phyloP scores from a whole-genome alignment of 2,888 invertebrate genomes.

The Venustoraphidia nigricollis region DNA sequence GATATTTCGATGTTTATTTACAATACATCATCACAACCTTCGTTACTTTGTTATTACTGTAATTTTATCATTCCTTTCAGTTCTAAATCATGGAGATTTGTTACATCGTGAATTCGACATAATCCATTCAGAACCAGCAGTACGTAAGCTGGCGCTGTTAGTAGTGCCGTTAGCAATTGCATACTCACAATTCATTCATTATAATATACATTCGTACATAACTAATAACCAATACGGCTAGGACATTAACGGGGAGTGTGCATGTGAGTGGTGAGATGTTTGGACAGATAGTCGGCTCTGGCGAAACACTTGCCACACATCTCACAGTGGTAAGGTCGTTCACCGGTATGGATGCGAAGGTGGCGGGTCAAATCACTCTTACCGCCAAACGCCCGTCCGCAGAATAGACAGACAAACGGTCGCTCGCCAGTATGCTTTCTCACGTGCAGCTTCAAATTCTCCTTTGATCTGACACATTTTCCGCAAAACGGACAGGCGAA shows the following conservation, averaged over 20 bases:
- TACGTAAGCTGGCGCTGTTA: too few species aligned
- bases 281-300: conserved; percentile 77
- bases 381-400: conserved; percentile 76
- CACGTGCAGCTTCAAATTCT: conserved; percentile 75
- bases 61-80: too few species aligned
- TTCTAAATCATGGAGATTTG: too few species aligned
- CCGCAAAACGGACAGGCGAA: conserved; percentile 83
- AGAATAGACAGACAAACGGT: conserved; percentile 82
- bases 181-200: too few species aligned
- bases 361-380: conserved; percentile 79
- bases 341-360: conserved; percentile 76
- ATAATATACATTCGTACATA: too few species aligned
- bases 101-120: too few species aligned
- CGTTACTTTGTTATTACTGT: too few species aligned
- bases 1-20: too few species aligned
- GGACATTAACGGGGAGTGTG: conserved; percentile 44
- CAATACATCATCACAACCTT: too few species aligned
- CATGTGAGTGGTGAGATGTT: conserved; percentile 81
- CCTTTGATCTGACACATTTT: conserved; percentile 77
- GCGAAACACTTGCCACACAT: conserved; percentile 87
- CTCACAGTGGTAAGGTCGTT: conserved; percentile 81
- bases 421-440: conserved; percentile 77
- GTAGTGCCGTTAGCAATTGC: too few species aligned
- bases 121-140: too few species aligned
- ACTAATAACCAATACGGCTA: too few species aligned